Evolutionary conservation across 2,797 vertebrate genomes (phyloP).

Genomic region (Leucoraja ocellata): DNA sequence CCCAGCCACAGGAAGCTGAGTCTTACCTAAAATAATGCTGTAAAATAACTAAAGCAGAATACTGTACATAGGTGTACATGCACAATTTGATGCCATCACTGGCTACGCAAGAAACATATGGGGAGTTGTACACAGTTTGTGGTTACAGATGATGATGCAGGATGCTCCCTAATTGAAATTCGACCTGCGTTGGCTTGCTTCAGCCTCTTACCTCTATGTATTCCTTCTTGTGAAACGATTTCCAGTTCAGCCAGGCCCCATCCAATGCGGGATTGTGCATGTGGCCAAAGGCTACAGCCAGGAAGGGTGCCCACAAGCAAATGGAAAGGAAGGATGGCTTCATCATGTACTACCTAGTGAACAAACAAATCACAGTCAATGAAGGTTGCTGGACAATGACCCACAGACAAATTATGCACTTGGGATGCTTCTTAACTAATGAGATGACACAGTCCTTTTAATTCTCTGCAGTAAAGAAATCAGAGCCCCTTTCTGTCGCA

Average conservation of each 20-base stretch:
- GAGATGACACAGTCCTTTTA: neutral
- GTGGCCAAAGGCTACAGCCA: neutral
- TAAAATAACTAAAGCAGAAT: neutral
- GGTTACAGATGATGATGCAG: neutral
- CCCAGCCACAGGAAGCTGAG: neutral
- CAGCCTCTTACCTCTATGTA: neutral
- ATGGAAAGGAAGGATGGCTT: neutral
- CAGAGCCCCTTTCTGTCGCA: neutral
- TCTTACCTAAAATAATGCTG: neutral
- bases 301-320: neutral
- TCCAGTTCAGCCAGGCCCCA: conserved; percentile 22
- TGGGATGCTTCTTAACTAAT: neutral
- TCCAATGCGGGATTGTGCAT: neutral
- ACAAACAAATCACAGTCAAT: neutral
- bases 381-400: neutral
- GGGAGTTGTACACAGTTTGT: neutral
- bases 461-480: neutral
- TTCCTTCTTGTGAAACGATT: neutral
- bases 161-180: too few species aligned
- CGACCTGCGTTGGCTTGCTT: neutral
- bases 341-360: neutral
- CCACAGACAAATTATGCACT: neutral
- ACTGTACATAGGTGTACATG: too few species aligned
- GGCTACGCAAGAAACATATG: neutral
- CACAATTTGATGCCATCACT: neutral